Conservation (phyloP, 2,888 invertebrate species). For the Galerucella calmariensis region DNA sequence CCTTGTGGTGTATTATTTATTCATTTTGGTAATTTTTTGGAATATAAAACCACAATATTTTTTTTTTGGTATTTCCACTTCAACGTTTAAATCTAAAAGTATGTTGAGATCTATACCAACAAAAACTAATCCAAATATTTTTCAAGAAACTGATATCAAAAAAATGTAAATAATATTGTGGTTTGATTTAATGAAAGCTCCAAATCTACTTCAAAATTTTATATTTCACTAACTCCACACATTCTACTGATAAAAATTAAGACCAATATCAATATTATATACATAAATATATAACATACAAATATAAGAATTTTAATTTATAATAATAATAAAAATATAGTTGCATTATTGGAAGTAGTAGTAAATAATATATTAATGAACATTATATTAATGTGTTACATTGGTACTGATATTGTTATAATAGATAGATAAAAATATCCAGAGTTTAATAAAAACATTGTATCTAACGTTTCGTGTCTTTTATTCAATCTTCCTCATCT, state of each 20-base stretch:
- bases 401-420: conserved; percentile 55
- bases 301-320: conserved; percentile 12
- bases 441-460: conserved; percentile 41
- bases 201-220: too few relatives aligned
- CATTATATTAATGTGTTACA: conserved; percentile 53
- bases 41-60: too few relatives aligned
- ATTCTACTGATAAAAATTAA: conserved; percentile 9
- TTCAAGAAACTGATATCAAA: too few relatives aligned
- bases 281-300: conserved; percentile 23
- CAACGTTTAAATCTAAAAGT: too few relatives aligned
- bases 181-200: too few relatives aligned
- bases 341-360: conserved; percentile 16
- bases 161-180: too few relatives aligned
- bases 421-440: conserved; percentile 44
- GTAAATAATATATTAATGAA: conserved; percentile 30
- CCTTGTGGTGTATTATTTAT: too few relatives aligned
- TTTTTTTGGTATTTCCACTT: too few relatives aligned
- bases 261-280: conserved; percentile 25
- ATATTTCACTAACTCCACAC: too few relatives aligned
- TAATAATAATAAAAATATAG: neutral
- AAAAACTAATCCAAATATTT: too few relatives aligned
- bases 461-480: neutral
- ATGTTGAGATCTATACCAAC: too few relatives aligned
- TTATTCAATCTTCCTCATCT: neutral
- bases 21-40: too few relatives aligned